Base-by-base conservation (phyloP, 2,797 vertebrate genomes). In the Iguana delicatissima region DNA sequence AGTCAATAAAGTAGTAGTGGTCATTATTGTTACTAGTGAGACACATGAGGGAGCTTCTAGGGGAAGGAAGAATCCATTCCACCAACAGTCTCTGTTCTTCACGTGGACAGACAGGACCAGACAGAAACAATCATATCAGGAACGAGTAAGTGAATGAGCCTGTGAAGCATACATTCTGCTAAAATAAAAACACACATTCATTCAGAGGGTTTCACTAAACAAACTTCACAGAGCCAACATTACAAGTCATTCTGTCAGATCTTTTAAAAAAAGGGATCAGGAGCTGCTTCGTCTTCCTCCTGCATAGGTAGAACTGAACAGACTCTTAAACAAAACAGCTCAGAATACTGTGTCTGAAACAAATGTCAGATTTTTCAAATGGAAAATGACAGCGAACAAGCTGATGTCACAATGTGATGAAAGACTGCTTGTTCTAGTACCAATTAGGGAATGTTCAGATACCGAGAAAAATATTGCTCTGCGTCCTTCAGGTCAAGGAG, bases 291-390 rank as follows among this genome's bases (percentile, higher is more conserved):
- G 74, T 64, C 89, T 79, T 52, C 55, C 32, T 32, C 26, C n/a
- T 82, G 29, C 13, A 1, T 12, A 26, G 26, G 1, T 13, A 8
- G 59, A 87, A 42, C 0, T 5, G n/a, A 87, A 29, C 42, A 85
- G 29, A 83, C 42, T 94, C 80, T 69, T 84, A 13, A 88, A 29
- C 0, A 0, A 24, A 83, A 88, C 88, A 6, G n/a, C 1, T 85
- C 86, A 50, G 46, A 0, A 0, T 64, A 87, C 32, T 77, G 0
- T 0, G 5, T 1, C 55, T 64, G 73, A 59, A 8, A 2, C 85
- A 92, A 67, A 73, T 83, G 82, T 73, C 73, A 83, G 38, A 50
- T 79, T 91, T 87, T 89, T 64, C 73, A 29, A 55, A 46, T 73
- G n/a, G 0, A 18, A 26, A 0, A 0, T 0, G 50, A 79, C 64